Conservation (phyloP, 2,797 vertebrate genomes). For the Oryzias dopingdopingensis region DNA sequence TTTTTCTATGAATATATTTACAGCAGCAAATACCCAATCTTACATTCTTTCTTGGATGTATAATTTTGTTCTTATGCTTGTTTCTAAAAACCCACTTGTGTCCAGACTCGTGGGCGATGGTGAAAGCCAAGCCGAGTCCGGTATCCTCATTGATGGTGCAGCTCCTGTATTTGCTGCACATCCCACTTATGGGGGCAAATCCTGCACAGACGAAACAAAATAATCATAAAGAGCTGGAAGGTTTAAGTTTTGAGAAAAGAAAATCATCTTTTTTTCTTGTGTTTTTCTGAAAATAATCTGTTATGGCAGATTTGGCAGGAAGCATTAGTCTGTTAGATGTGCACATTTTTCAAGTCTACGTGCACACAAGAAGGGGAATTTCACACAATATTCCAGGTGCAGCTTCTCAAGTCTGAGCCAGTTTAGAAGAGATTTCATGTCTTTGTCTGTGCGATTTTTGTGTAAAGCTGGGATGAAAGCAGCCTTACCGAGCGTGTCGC, state of each 20-base stretch:
- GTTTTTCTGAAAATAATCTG: constrained; percentile 28
- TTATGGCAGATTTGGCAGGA: constrained; percentile 27
- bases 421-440: background rate
- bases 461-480: background rate
- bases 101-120: constrained; percentile 96
- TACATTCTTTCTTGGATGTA: background rate
- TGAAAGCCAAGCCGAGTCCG: constrained; percentile 94
- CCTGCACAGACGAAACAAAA: constrained; percentile 69
- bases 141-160: constrained; percentile 99
- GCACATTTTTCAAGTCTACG: background rate
- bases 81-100: constrained; percentile 86
- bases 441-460: no score
- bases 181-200: constrained; percentile 97
- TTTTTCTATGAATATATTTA: no score
- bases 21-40: no score
- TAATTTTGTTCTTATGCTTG: background rate
- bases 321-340: constrained; percentile 19
- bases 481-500: constrained; percentile 90
- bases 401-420: constrained; percentile 17
- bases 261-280: background rate
- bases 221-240: background rate
- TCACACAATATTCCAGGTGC: constrained; percentile 28
- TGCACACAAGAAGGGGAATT: constrained; percentile 25
- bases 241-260: background rate
- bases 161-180: constrained; percentile 98